Base-by-base conservation (phyloP, 2,797 vertebrate species). In the Nannoperca australis region DNA sequence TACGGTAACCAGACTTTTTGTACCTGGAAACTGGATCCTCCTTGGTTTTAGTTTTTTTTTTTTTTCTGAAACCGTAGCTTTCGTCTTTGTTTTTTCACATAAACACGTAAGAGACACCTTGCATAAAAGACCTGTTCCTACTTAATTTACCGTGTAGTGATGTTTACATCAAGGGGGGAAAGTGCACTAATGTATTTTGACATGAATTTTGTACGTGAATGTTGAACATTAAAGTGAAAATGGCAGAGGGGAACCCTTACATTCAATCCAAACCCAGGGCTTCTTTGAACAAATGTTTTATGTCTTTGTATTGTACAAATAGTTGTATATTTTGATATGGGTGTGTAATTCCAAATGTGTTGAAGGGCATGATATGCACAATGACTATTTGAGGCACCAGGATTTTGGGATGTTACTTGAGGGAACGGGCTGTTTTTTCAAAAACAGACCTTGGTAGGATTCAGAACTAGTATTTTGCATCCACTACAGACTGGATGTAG, bases 261-360 rank as follows among this genome's bases (percentile, higher is more conserved):
- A 65, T 77, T 32, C 38, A 84, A 81, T 88, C 54, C 61, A 82
- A 90, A 83, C 70, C 88, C 90, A 90, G 91, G 93, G 88, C 85
- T 88, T 85, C 81, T 88, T 89, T 85, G 80, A 91, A 88, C 76
- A 89, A 75, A 78, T 84, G 63, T 85, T 73, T 73, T 70, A 40
- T 59, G 81, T 90, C 70, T 90, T 88, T 92, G 76, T 89, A 83
- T 87, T 90, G 86, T 90, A 87, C 66, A 91, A 83, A 91, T 92
- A 77, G 72, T 75, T 90, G 88, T 90, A 83, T 93, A 92, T 94
- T 93, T 94, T 93, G 85, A 89, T 90, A 88, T 61, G 71, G 87
- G 83, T 82, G 69, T 84, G 42, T 70, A 70, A 81, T 65, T 85
- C 74, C 44, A 73, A 51, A 82, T 60, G 67, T 74, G 36, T 79